Percentiles rank a stretch among this genome's conserved stretches.
Conservation (phyloP, 2,113 vertebrate genomes). For the Brienomyrus brachyistius region DNA sequence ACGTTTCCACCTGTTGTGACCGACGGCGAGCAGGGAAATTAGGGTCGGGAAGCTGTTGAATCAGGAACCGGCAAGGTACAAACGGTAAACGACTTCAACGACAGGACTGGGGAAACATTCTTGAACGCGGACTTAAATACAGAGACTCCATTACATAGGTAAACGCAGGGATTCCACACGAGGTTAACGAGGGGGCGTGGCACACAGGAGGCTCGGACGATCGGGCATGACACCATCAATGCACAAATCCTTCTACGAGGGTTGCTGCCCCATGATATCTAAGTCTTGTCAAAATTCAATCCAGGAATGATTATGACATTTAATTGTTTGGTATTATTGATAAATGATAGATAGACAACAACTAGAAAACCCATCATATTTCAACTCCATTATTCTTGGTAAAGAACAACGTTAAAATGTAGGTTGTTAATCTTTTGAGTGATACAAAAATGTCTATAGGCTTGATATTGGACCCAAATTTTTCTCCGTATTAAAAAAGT, state of each 20-base stretch:
- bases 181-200: too few relatives aligned
- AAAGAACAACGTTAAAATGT: not conserved
- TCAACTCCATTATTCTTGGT: not conserved
- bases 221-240: not conserved
- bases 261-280: not conserved
- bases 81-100: too few relatives aligned
- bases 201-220: too few relatives aligned
- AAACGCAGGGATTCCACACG: too few relatives aligned
- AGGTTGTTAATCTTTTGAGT: not conserved
- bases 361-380: not conserved
- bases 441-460: not conserved
- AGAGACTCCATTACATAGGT: too few relatives aligned
- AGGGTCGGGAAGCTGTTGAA: too few relatives aligned
- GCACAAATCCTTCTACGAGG: not conserved
- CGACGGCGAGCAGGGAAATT: too few relatives aligned
- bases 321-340: not conserved
- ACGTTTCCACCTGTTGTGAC: not conserved
- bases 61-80: too few relatives aligned
- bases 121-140: too few relatives aligned
- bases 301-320: not conserved
- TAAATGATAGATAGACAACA: not conserved
- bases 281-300: not conserved
- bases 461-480: not conserved
- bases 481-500: not conserved
- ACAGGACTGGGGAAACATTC: too few relatives aligned